Evolutionary conservation across 2,797 vertebrate genomes (phyloP).

Genomic region (Spheniscus humboldti): DNA sequence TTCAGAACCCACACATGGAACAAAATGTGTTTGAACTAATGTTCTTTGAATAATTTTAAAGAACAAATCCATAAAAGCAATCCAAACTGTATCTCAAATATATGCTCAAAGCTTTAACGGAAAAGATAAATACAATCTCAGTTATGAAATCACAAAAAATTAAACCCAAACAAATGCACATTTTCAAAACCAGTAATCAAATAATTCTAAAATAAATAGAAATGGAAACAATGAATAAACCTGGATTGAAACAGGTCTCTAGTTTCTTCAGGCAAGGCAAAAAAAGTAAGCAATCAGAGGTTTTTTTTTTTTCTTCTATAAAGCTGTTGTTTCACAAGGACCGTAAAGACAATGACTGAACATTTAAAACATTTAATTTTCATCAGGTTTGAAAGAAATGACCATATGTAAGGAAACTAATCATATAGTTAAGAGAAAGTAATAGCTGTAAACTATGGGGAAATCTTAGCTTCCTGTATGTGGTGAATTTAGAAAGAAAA

Average conservation of each 20-base stretch:
- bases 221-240: neutral
- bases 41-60: neutral
- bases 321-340: neutral
- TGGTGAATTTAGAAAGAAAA: neutral
- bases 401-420: neutral
- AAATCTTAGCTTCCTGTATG: neutral
- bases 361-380: constrained; percentile 5
- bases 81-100: neutral
- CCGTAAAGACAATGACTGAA: neutral
- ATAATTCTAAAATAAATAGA: neutral
- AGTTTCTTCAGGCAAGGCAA: neutral
- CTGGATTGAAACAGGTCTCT: neutral
- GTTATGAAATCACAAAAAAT: neutral
- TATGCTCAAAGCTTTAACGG: neutral
- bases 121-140: neutral
- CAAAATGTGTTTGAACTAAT: neutral
- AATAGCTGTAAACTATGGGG: neutral
- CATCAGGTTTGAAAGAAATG: neutral
- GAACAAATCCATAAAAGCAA: neutral
- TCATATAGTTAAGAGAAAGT: neutral
- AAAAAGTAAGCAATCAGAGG: neutral
- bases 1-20: neutral
- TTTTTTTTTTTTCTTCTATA: neutral
- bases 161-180: neutral
- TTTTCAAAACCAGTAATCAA: neutral